Evolutionary conservation across 2,888 invertebrate genomes (phyloP), one percentile per base, ranked within the genome.

Genomic region (Agrochola circellaris): DNA sequence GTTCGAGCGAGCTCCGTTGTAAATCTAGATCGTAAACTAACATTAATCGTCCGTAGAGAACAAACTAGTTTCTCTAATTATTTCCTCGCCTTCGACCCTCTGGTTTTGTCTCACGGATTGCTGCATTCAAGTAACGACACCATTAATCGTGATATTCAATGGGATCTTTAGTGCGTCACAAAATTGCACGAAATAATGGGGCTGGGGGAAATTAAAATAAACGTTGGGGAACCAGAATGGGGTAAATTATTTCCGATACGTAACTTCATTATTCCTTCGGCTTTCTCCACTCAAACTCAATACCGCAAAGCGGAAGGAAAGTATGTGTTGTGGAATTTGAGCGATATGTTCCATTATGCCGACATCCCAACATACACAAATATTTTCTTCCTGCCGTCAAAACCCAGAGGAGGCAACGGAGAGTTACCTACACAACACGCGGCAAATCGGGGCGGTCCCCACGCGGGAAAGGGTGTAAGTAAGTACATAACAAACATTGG

Each of bases 21-120:
- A 92, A 91, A 93, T 92, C 92, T 91, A 90, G 90, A 92, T 90
- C 90, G 91, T 88, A 91, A 94, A 93, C 94, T 91, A 93, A 94
- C 93, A 95, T 94, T 95, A 95, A 95, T 95, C 93, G 94, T 92
- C 90, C 90, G 89, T 85, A 84, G 88, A 89, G 93, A 91, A 92
- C 93, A 91, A 93, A 93, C 94, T 94, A 94, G 93, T 94, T 94
- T 92, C 93, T 93, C 92, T 94, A 93, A 95, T 95, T 94, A 94
- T 94, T 95, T 94, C 93, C 92, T 92, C 90, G 92, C 91, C 92
- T 93, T 92, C 90, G 91, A 92, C 93, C 91, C 90, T 91, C 91
- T 89, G 91, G 93, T 93, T 93, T 93, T 93, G 93, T 93, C 92
- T 93, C 90, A 87, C 85, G 89, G 90, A 92, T 91, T 91, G 89